Evolutionary conservation across 2,797 vertebrate species (phyloP).

Genomic region (Acrossocheilus fasciatus): DNA sequence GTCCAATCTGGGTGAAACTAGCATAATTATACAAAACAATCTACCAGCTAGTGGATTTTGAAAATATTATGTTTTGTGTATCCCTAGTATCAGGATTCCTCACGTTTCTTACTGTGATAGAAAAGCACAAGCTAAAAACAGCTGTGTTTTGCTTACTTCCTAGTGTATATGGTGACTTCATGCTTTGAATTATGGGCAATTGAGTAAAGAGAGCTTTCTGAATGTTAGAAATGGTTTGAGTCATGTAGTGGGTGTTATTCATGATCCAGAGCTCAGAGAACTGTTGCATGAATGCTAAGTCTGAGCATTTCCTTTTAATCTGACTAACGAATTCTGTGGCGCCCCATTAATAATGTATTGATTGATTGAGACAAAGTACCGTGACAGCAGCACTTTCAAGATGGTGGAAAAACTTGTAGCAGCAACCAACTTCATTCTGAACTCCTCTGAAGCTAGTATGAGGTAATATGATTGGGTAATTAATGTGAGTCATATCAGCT

Average conservation of each 20-base stretch:
- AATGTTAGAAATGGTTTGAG: conserved; percentile 11
- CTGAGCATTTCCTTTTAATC: background rate
- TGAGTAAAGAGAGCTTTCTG: background rate
- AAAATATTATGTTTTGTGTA: background rate
- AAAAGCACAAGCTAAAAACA: conserved; percentile 5
- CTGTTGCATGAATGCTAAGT: background rate
- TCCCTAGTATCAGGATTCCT: background rate
- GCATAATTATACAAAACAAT: background rate
- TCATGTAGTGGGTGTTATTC: background rate
- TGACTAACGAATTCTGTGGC: conserved; percentile 2
- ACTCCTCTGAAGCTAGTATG: conserved; percentile 2
- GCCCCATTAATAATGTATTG: conserved; percentile 34
- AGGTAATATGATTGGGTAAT: conserved; percentile 47
- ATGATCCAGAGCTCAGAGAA: background rate
- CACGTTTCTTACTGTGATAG: background rate
- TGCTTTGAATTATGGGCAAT: conserved; percentile 15
- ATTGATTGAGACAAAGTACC: conserved; percentile 1
- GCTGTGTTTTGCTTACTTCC: background rate
- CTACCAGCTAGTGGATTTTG: background rate
- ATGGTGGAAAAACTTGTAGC: conserved; percentile 6
- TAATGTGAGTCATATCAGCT: conserved; percentile 43
- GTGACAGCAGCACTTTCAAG: conserved; percentile 21
- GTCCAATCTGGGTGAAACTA: background rate
- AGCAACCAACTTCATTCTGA: background rate
- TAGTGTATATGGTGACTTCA: conserved; percentile 37